A percentile compares a stretch with the other conserved stretches of the same genome.
These are phyloP conservation scores for Rallus limicola DNA, from an alignment of 2,113 vertebrate species.

Conservation along the genomic window DNA sequence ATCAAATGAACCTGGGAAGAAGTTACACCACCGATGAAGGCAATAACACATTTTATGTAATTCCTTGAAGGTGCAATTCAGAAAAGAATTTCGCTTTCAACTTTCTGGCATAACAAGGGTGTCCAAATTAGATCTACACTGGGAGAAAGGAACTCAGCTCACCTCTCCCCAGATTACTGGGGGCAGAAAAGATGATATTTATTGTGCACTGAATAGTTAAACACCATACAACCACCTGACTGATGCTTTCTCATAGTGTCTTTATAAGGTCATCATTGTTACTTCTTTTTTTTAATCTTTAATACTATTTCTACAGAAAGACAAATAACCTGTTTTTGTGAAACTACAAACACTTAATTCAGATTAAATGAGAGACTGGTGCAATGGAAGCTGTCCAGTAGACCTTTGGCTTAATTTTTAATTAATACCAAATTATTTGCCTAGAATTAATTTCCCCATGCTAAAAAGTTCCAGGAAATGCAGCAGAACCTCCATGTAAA, in stretches of 20 bases:
- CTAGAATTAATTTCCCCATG: not conserved
- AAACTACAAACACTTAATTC: not conserved
- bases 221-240: fast-evolving
- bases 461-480: not conserved
- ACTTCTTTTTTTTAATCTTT: not conserved
- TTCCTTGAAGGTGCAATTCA: not conserved
- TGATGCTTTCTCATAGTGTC: not conserved
- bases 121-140: not conserved
- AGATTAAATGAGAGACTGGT: not conserved
- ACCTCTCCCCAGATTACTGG: not conserved
- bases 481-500: not conserved
- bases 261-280: not conserved
- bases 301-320: not conserved
- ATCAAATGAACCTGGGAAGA: not conserved
- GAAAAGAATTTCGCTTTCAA: not conserved
- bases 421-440: not conserved
- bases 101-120: not conserved
- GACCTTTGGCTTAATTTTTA: not conserved
- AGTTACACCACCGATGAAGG: not conserved
- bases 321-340: not conserved
- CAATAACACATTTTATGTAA: not conserved
- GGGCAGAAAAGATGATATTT: not conserved
- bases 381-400: not conserved
- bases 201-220: not conserved
- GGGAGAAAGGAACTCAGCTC: not conserved